A percentile compares a stretch with the other conserved stretches of the same genome.
These are phyloP conservation scores for Rousettus leschenaultii DNA, from an alignment of 2,113 vertebrate species.

Conservation along the genomic window DNA sequence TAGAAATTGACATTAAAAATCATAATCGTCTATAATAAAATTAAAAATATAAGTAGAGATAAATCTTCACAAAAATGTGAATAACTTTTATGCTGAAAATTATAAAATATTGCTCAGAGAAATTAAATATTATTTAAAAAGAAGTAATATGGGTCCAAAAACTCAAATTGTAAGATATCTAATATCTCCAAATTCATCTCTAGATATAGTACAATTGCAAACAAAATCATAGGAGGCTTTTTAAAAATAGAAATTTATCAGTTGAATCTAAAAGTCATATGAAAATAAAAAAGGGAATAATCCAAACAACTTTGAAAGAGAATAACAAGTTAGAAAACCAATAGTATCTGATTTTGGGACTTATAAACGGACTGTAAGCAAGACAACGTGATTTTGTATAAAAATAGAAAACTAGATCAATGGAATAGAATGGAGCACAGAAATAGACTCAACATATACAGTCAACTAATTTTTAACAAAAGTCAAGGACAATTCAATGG, in stretches of 20 bases:
- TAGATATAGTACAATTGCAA: not conserved
- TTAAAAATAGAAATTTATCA: not conserved
- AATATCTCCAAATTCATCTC: not conserved
- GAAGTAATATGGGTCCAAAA: not conserved
- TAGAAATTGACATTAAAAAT: slow-evolving; percentile 11
- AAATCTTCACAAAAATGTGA: not conserved
- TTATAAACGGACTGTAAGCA: not conserved
- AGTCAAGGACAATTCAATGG: not conserved
- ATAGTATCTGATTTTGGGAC: not conserved
- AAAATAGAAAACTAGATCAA: not conserved
- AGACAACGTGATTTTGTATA: not conserved
- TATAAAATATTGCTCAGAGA: not conserved
- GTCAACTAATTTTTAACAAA: not conserved
- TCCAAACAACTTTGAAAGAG: not conserved
- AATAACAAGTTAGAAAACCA: not conserved
- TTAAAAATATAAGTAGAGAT: not conserved
- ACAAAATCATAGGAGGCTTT: not conserved
- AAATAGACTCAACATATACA: not conserved
- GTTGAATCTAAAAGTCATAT: not conserved
- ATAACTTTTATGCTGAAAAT: not conserved
- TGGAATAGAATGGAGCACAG: not conserved
- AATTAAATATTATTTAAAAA: not conserved
- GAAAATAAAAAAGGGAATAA: not conserved
- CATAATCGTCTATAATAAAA: not conserved
- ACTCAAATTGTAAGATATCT: not conserved